phyloP scores from a whole-genome alignment of 2,888 invertebrate genomes.

The Chloroclystis v-ata region DNA sequence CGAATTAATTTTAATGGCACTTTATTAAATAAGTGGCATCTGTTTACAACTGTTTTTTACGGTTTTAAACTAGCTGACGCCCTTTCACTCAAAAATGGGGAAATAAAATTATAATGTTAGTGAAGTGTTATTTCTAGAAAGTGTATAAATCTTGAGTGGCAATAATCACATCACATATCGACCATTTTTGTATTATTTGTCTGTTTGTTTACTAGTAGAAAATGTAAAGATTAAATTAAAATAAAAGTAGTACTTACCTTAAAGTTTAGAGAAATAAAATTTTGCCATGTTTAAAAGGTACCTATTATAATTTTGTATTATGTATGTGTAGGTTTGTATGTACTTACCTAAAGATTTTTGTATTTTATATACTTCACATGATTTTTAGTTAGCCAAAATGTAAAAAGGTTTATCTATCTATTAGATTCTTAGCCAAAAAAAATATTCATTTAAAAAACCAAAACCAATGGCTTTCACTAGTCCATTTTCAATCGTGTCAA shows the following conservation, averaged over 20 bases:
- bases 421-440: no score
- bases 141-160: slow-evolving; percentile 58
- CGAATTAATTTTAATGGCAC: not conserved
- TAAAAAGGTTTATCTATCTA: no score
- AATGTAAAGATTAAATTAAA: not conserved
- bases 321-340: no score
- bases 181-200: slow-evolving; percentile 12
- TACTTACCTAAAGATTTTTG: no score
- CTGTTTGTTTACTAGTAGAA: not conserved
- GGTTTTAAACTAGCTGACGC: slow-evolving; percentile 34
- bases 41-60: slow-evolving; percentile 32
- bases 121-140: slow-evolving; percentile 57
- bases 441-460: no score
- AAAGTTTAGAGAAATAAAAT: no score
- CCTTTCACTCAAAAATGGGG: slow-evolving; percentile 44
- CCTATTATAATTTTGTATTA: no score
- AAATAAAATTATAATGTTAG: slow-evolving; percentile 41
- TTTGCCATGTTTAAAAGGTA: no score
- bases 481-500: slow-evolving; percentile 39
- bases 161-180: slow-evolving; percentile 2
- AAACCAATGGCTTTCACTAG: slow-evolving; percentile 40
- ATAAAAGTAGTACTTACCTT: no score
- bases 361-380: no score
- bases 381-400: no score
- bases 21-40: slow-evolving; percentile 5